phyloP scores from a whole-genome alignment of 1,140 invertebrate genomes.

The Copidosoma floridanum region DNA sequence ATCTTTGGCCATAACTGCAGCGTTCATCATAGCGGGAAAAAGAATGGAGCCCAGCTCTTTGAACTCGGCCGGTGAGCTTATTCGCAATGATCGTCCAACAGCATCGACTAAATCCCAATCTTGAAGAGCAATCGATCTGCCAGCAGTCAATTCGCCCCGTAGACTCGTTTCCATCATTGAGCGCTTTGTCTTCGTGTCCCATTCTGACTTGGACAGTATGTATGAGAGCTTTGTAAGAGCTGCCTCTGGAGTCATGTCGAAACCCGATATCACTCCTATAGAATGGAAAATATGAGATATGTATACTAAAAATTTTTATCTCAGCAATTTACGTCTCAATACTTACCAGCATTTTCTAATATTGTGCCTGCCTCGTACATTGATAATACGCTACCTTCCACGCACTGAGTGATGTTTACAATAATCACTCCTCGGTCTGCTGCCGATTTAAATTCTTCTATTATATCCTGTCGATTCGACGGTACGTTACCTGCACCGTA shows the following conservation, averaged over 20 bases:
- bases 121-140: slow-evolving; percentile 41
- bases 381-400: slow-evolving; percentile 70
- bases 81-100: slow-evolving; percentile 64
- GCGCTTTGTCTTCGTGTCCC: slow-evolving; percentile 71
- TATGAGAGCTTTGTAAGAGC: slow-evolving; percentile 90
- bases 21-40: slow-evolving; percentile 75
- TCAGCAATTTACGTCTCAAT: slow-evolving; percentile 12
- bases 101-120: slow-evolving; percentile 68
- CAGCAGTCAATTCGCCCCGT: slow-evolving; percentile 66
- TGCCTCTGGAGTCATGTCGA: slow-evolving; percentile 94
- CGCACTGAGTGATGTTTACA: slow-evolving; percentile 91
- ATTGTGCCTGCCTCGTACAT: slow-evolving; percentile 78
- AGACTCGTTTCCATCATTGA: slow-evolving; percentile 79
- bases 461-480: slow-evolving; percentile 76
- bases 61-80: slow-evolving; percentile 69
- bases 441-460: slow-evolving; percentile 73
- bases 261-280: slow-evolving; percentile 80
- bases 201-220: slow-evolving; percentile 81
- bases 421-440: slow-evolving; percentile 80
- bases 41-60: slow-evolving; percentile 70
- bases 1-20: slow-evolving; percentile 70
- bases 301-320: not conserved
- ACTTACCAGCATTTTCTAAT: slow-evolving; percentile 41
- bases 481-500: slow-evolving; percentile 94
- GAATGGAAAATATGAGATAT: slow-evolving; percentile 24